Base-by-base conservation (phyloP, 2,888 invertebrate species). In the Aphidius colemani region DNA sequence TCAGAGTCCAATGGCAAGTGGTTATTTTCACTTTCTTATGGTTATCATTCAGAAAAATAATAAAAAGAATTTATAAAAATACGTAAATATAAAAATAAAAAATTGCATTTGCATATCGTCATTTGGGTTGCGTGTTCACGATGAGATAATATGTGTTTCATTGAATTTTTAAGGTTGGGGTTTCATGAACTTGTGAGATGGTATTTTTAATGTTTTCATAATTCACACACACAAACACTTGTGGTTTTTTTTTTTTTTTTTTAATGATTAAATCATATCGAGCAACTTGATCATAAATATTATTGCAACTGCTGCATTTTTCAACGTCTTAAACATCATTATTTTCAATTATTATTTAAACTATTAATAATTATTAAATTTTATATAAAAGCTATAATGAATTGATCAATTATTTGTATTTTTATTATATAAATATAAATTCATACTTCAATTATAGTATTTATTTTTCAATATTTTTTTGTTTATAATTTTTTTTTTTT, bases 221-320 rank as follows among this genome's bases (percentile, higher is more conserved):
- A 8, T 49, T 11, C 11, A 49, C 7, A 13, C 5, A 18, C 49
- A 49, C 11, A 30, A 1, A 5, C 30, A 30, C 30, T 4, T 30
- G 30, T 30, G 30, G 30, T 30, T 30, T 2, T 30, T 30, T 30
- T 18, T n/a, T n/a, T n/a, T 18, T 18, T 30, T 30, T 4, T 30
- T 30, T 30, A 30, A 30, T 62, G 55, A 62, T 62, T 62, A 18
- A 62, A 50, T 56, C 41, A 62, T 56, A 62, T 62, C 56, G 30
- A 62, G 13, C 48, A 43, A 39, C 3, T 46, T 57, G 4, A 18
- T 30, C 11, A 30, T 57, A 46, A 46, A 61, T 46, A 48, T 18
- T n/a, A 55, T 45, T 46, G 18, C 30, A 30, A 2, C 3, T 30
- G 30, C 30, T 30, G 30, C 53, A 53, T 39, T 53, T 53, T 30